A percentile compares a stretch with the other conserved stretches of the same genome.
These are phyloP conservation scores for Eurypyga helias DNA, from an alignment of 2,113 vertebrate genomes.

Conservation along the genomic window DNA sequence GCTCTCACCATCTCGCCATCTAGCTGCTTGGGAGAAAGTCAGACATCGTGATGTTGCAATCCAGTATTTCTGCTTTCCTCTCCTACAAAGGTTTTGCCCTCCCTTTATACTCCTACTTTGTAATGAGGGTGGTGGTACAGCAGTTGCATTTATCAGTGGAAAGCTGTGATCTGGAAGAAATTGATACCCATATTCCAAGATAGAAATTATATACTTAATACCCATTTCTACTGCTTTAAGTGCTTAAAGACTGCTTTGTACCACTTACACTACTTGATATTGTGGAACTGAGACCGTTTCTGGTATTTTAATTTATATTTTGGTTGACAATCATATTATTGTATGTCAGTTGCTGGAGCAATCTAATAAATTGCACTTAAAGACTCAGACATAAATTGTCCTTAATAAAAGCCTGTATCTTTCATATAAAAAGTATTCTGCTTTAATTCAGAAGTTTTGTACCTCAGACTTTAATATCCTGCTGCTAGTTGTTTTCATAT, in stretches of 20 bases:
- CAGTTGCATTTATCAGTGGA: not conserved
- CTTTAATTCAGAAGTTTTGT: not conserved
- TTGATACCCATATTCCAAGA: not conserved
- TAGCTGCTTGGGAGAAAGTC: not conserved
- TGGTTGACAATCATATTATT: not conserved
- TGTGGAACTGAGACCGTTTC: not conserved
- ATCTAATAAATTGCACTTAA: not conserved
- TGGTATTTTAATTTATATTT: not conserved
- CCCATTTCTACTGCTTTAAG: not conserved
- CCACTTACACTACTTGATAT: not conserved
- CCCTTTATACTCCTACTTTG: not conserved
- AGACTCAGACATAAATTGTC: not conserved
- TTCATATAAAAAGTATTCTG: not conserved
- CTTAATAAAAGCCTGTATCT: not conserved
- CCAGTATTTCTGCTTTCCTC: not conserved
- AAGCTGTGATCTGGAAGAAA: not conserved
- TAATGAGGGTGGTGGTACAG: not conserved
- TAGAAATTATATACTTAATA: not conserved
- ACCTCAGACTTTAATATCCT: not conserved
- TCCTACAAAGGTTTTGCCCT: not conserved
- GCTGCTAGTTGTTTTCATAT: not conserved
- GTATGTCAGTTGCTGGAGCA: not conserved
- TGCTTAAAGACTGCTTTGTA: not conserved
- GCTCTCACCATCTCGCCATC: not conserved
- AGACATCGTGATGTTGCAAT: rapidly evolving